Evolutionary conservation across 2,888 invertebrate species (phyloP).

Genomic region (Pristionchus fissidentatus): DNA sequence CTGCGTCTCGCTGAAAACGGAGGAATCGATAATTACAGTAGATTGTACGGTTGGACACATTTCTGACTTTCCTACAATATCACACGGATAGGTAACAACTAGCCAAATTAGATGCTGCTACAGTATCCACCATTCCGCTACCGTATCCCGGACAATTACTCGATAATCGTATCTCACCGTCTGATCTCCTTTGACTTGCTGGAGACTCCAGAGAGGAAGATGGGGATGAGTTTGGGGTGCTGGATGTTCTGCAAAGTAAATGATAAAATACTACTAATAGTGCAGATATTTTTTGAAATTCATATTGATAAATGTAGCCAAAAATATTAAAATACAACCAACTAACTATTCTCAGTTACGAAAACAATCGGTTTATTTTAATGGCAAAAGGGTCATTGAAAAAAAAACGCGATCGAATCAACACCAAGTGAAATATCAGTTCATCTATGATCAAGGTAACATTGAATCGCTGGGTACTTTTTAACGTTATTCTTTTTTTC

Average conservation of each 20-base stretch:
- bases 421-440: no score
- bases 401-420: no score
- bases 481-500: no score
- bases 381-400: neutral
- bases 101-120: no score
- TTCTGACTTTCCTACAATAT: no score
- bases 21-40: neutral
- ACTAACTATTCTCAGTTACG: no score
- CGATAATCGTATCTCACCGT: conserved; percentile 48
- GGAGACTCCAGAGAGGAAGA: conserved; percentile 46
- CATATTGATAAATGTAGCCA: conserved; percentile 85
- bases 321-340: no score
- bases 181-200: conserved; percentile 57
- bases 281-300: conserved; percentile 84
- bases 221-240: conserved; percentile 48
- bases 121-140: neutral
- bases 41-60: no score
- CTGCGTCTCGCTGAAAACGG: conserved; percentile 35
- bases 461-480: no score
- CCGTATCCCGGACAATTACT: neutral
- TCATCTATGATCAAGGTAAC: no score
- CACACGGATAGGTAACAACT: no score
- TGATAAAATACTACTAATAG: conserved; percentile 81
- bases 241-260: conserved; percentile 50
- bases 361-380: no score